Base-by-base conservation (phyloP, 2,113 vertebrate genomes). In the Tupaia tana region DNA sequence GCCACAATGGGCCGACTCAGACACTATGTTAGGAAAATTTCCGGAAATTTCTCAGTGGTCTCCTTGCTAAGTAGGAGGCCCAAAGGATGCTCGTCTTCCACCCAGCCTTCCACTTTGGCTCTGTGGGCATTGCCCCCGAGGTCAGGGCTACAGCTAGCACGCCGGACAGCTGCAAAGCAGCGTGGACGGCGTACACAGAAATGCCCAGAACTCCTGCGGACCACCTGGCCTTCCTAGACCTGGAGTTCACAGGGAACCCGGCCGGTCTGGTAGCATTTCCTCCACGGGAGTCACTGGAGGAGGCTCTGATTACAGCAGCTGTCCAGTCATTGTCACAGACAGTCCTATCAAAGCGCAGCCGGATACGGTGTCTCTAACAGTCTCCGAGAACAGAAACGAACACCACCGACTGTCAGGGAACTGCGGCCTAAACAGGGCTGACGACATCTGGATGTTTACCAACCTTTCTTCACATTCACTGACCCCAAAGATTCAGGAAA, bases 241-340 rank as follows among this genome's bases (percentile, higher is more conserved):
- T 24, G 0, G 0, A 29, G 70, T 5, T 18, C 13, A 16, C 7
- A 3, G 6, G 75, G 91, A n/a, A 25, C 29, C 4, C 9, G 27
- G 58, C 24, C 31, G 2, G 2, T 8, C 59, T 20, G 13, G 15
- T 1, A 10, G 19, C 43, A 0, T 16, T 14, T n/a, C 63, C 75
- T 43, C 52, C 13, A 24, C 7, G 7, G 56, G 88, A 29, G 1
- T 43, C 13, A 3, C 19, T 0, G 2, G 43, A 27, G n/a, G n/a
- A 5, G 81, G 63, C 20, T 59, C 52, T 43, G 20, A 75, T 14
- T 14, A 58, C 2, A 9, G 1, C 31, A 22, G 14, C 54, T 9
- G 34, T 20, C 20, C 0, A 0, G 0, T 0, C 0, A 2, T 22
- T 66, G 4, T 29, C 25, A 31, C 24, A 10, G 66, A 27, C 7